Evolutionary conservation across 1,140 invertebrate genomes (phyloP).

Genomic region (Drosophila simulans): DNA sequence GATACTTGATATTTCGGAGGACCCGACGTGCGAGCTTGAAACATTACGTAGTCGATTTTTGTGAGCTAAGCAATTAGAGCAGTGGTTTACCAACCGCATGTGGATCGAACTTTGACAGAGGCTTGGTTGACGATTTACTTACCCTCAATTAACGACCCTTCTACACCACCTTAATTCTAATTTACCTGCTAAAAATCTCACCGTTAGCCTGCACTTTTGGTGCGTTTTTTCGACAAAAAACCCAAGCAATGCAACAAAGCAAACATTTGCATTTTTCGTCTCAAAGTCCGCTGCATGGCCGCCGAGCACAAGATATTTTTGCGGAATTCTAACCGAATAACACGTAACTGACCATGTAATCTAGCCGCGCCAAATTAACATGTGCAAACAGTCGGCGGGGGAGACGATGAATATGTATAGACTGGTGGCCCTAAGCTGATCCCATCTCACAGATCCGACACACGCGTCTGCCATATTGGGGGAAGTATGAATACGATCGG

Average conservation of each 20-base stretch:
- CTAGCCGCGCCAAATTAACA: conserved; percentile 7
- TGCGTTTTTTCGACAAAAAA: conserved; percentile 8
- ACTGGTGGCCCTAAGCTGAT: conserved; percentile 33
- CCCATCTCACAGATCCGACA: conserved; percentile 38
- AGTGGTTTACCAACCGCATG: background rate
- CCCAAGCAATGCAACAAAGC: conserved; percentile 20
- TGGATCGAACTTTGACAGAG: conserved; percentile 17
- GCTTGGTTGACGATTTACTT: background rate
- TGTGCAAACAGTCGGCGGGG: conserved; percentile 43
- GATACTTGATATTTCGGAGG: conserved; percentile 38
- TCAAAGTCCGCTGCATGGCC: conserved; percentile 40
- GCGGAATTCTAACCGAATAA: conserved; percentile 34
- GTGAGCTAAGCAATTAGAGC: conserved; percentile 4
- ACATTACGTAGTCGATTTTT: background rate
- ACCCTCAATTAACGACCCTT: conserved; percentile 11
- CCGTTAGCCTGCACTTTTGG: conserved; percentile 12
- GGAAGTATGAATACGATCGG: conserved; percentile 14
- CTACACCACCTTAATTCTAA: conserved; percentile 24
- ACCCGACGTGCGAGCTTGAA: background rate
- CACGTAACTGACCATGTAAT: conserved; percentile 32
- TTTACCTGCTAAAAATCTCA: conserved; percentile 49
- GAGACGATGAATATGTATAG: conserved; percentile 44
- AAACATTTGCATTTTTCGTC: conserved; percentile 36
- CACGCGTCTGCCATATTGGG: conserved; percentile 42
- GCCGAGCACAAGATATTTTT: conserved; percentile 28